Evolutionary conservation across 2,888 invertebrate species (phyloP), one percentile per base, ranked within the genome.

Genomic region (Lottia gigantea): DNA sequence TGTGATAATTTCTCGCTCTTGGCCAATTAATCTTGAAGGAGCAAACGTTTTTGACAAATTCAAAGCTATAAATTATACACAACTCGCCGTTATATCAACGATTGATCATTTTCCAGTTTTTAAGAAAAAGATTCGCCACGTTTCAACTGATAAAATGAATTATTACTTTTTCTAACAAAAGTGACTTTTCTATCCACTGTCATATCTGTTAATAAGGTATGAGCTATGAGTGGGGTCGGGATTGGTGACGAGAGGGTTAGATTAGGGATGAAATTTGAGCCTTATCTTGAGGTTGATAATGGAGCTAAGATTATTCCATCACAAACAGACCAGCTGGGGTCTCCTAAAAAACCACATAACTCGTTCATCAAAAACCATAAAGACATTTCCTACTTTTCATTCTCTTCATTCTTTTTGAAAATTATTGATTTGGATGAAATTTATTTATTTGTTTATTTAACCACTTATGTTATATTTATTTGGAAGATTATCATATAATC

Each of bases 251-350:
- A 55, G 23, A 23, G 23, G 55, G 23, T 55, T 23, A 55, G 55
- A 55, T 19, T 23, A 19, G 4, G 55, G 55, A 23, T 55, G 55
- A 55, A 55, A 55, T 55, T 23, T 55, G 55, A 55, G 23, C 55
- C 19, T 55, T 55, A 55, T 55, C 55, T 55, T 55, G 55, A 55
- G 55, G 55, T 55, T 55, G 55, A 55, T 55, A 55, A 55, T 55
- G 19, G 55, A 23, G 19, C 4, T 55, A 23, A 11, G 55, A 55
- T 55, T 55, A 55, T 55, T 55, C 23, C 55, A 55, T 23, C 55
- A 23, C 55, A 19, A 23, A 55, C 19, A 19, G 55, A 19, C 55
- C 55, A 55, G 55, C 55, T 55, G 55, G 19, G 55, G 19, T 23
- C 23, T 15, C 55, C 55, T 40, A 40, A 40, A 40, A 55, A 55